Evolutionary conservation across 2,113 vertebrate species (phyloP).

Genomic region (Phodopus roborovskii): DNA sequence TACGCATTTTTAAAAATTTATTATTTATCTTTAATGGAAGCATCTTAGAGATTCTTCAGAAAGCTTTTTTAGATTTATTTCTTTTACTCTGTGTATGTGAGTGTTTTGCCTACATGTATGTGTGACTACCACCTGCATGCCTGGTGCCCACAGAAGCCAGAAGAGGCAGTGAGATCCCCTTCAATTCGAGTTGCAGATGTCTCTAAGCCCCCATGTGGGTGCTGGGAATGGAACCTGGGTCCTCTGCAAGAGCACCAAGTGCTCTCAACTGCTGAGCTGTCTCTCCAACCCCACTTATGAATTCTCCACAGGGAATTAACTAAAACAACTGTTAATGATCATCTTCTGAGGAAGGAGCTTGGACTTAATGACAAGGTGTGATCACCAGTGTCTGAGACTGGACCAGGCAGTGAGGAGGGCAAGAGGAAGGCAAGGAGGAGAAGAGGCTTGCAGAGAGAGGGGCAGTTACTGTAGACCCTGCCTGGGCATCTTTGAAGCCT

Average conservation of each 20-base stretch:
- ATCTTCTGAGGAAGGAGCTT: slow-evolving; percentile 45
- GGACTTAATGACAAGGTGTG: neutral
- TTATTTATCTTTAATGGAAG: neutral
- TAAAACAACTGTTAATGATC: neutral
- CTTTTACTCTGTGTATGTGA: neutral
- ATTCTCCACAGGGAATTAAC: neutral
- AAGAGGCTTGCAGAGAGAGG: neutral
- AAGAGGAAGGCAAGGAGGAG: too few species aligned
- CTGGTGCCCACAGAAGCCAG: neutral
- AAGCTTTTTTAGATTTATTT: neutral
- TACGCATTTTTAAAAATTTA: neutral
- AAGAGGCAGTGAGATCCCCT: neutral
- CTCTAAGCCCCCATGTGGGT: neutral
- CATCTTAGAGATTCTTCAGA: neutral
- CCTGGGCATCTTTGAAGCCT: neutral
- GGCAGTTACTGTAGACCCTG: neutral
- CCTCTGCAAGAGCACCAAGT: neutral
- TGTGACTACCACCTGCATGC: neutral
- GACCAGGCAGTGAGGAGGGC: neutral
- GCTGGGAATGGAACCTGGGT: neutral
- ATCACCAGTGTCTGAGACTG: neutral
- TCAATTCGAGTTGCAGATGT: neutral
- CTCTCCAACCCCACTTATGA: neutral
- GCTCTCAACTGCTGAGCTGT: neutral
- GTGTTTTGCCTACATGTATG: neutral